Evolutionary conservation across 2,797 vertebrate genomes (phyloP).

Genomic region (Fratercula arctica): DNA sequence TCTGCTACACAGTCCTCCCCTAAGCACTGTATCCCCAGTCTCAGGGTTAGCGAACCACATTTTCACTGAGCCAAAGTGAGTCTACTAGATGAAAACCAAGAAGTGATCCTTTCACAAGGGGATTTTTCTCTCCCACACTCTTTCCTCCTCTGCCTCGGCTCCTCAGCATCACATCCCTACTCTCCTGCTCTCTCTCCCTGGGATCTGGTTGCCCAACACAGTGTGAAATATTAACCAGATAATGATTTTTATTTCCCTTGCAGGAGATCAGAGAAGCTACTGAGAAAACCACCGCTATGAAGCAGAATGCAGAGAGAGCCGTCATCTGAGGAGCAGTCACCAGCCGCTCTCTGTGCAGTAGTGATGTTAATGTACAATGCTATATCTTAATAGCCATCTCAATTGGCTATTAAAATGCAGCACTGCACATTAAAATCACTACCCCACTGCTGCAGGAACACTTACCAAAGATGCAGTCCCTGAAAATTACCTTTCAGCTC

Average conservation of each 20-base stretch:
- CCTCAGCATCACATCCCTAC: neutral
- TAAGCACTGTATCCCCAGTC: neutral
- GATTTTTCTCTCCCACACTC: neutral
- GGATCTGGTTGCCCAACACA: neutral
- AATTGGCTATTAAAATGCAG: conserved; percentile 58
- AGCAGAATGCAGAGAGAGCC: neutral
- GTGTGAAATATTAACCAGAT: conserved; percentile 43
- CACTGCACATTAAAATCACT: conserved; percentile 43
- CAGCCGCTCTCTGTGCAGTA: neutral
- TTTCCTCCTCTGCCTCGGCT: neutral
- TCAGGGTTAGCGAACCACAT: neutral
- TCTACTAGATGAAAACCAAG: neutral
- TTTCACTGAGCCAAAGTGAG: neutral
- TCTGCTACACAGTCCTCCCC: neutral
- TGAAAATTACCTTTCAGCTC: conserved; percentile 41
- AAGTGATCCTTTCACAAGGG: neutral
- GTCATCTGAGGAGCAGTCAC: neutral
- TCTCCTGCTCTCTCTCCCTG: neutral
- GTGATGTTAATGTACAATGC: conserved; percentile 28
- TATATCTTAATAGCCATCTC: conserved; percentile 55
- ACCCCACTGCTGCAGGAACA: conserved; percentile 10
- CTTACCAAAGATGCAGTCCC: conserved; percentile 10
- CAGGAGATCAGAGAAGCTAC: neutral
- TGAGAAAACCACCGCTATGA: neutral
- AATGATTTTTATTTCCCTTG: conserved; percentile 28